Base-by-base conservation (phyloP, 2,888 invertebrate genomes). In the Volucella inanis region DNA sequence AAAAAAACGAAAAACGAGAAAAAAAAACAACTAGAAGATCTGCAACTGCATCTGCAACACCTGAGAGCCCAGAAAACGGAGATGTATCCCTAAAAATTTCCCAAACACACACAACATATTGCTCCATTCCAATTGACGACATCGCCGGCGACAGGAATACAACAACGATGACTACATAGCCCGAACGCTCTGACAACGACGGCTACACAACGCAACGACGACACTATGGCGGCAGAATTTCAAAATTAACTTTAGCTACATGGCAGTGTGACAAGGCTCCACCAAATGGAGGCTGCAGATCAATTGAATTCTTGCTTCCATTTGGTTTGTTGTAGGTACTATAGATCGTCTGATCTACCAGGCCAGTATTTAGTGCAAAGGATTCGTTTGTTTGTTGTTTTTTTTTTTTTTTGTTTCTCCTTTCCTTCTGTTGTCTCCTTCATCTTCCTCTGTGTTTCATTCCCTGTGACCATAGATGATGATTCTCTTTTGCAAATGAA, bases 181-280 rank as follows among this genome's bases (percentile, higher is more conserved):
- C 52, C 62, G 62, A 54, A 45, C 55, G 70, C 3, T 70, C 65
- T 55, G 64, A 80, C 80, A 74, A 70, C 75, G 65, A 59, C 31
- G 43, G 64, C 65, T 57, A 76, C 31, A 31, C 80, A 80, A 85
- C 75, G 65, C 84, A 59, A 72, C 76, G 84, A 85, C 84, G 84
- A 85, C 84, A 85, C 84, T 80, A 80, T 85, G 84, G 84, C 84
- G 84, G 84, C 84, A 85, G 84, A 85, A 85, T 85, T 85, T 85
- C 80, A 85, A 85, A 85, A 85, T 85, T 75, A 85, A 85, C 84
- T 80, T 55, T 61, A 71, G 65, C 65, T 76, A 80, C 84, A 85
- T 76, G 65, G 70, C 71, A 85, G 80, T 85, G 84, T 85, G 75
- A 85, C 84, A 85, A 80, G 75, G 50, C 70, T 75, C 70, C 41